Evolutionary conservation across 1,140 invertebrate genomes (phyloP).

Genomic region (Ceratosolen fusciceps): DNA sequence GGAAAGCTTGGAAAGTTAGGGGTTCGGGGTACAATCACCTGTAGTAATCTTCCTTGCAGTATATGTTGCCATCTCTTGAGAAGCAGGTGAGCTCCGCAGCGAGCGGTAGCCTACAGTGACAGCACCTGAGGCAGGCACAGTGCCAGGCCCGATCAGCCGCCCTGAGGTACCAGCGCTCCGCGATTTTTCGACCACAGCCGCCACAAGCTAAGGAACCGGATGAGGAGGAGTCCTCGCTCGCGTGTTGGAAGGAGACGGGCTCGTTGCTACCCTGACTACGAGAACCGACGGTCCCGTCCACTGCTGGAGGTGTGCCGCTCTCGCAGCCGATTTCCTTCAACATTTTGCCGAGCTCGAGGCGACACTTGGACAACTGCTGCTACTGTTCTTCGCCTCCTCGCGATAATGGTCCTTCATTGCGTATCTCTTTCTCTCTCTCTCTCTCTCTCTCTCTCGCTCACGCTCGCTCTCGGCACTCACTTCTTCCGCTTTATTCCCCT

Average conservation of each 20-base stretch:
- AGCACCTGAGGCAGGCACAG: conserved; percentile 87
- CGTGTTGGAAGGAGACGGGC: conserved; percentile 75
- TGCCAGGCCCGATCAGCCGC: conserved; percentile 94
- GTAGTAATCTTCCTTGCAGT: conserved; percentile 96
- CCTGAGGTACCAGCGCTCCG: conserved; percentile 82
- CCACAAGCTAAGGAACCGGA: conserved; percentile 59
- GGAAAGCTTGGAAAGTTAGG: too few species aligned
- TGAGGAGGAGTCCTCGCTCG: neutral
- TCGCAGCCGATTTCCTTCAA: conserved; percentile 70
- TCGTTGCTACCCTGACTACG: conserved; percentile 39
- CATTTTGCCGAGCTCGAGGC: conserved; percentile 52
- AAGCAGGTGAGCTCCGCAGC: conserved; percentile 92
- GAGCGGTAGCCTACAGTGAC: conserved; percentile 86
- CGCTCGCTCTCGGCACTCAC: too few species aligned
- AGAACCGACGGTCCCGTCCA: conserved; percentile 52
- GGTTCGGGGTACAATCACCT: conserved; percentile 75
- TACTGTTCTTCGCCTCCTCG: neutral
- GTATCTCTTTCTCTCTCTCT: too few species aligned
- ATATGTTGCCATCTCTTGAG: conserved; percentile 90
- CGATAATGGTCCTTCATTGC: conserved; percentile 5
- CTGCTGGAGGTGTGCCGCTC: conserved; percentile 63
- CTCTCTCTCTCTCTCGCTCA: too few species aligned
- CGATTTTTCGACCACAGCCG: conserved; percentile 69
- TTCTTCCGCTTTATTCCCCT: too few species aligned
- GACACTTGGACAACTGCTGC: neutral